Evolutionary conservation across 2,113 vertebrate genomes (phyloP), one percentile per base, ranked within the genome.

Genomic region (Pogona vitticeps): DNA sequence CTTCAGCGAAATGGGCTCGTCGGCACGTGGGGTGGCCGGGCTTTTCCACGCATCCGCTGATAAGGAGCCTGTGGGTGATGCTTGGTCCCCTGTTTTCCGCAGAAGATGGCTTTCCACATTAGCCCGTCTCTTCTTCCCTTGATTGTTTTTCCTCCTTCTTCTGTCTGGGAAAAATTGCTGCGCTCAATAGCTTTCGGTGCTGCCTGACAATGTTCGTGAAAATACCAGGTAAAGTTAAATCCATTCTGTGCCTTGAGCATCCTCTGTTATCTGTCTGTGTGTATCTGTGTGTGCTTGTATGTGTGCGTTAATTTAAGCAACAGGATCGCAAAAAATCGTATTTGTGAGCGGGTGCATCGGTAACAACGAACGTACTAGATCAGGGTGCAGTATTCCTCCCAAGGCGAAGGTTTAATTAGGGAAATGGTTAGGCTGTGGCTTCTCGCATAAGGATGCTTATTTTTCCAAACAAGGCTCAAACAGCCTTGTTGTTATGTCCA

Each of bases 401-500:
- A n/a, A n/a, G n/a, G n/a, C n/a, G n/a, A n/a, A n/a, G n/a, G n/a
- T n/a, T n/a, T n/a, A n/a, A n/a, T n/a, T 2, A 13, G 17, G 4
- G n/a, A 7, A 23, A n/a, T 20, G 3, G 15, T 9, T 18, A 2
- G 14, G 77, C 38, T 46, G 26, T 46, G 10, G 42, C 26, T 78
- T 33, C 52, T 12, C 20, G 3, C 28, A 36, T 40, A 63, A 65
- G 63, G 26, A 80, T 28, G 61, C 59, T 26, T 65, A 5, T 10
- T 67, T 80, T 42, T 67, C 59, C 38, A 8, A 52, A 76, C 65
- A 13, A 33, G 1, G 42, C 76, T 81, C 92, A 52, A 76, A 76
- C 21, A 33, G 2, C 52, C 80, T 83, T 92, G 88, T 87, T 90
- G 91, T 91, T 91, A 90, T 90, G 84, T 83, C 86, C 76, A 38